Percentiles rank a stretch among this genome's conserved stretches.
Evolutionary conservation across 2,888 invertebrate species (phyloP).

Genomic region (Idaea dimidiata): DNA sequence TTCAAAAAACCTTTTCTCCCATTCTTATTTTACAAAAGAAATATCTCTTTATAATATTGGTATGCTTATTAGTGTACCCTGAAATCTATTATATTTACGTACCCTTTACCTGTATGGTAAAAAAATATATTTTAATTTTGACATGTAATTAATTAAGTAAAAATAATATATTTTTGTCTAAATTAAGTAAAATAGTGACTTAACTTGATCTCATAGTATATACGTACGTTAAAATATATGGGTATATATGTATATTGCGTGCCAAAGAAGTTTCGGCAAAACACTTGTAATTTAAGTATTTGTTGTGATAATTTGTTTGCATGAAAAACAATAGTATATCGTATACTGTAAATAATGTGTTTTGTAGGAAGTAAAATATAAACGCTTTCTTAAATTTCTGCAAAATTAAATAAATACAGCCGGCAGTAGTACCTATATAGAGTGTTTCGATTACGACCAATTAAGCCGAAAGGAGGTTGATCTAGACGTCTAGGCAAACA

Average conservation of each 20-base stretch:
- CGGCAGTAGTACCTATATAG: too few species aligned
- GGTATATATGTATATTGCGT: conserved; percentile 1
- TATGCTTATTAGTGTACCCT: not conserved
- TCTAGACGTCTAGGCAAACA: too few species aligned
- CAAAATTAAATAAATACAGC: not conserved
- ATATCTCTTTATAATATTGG: too few species aligned
- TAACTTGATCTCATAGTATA: conserved; percentile 2
- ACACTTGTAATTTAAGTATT: conserved; percentile 2
- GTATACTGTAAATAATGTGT: not conserved
- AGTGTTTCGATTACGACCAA: too few species aligned
- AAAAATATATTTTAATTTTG: not conserved
- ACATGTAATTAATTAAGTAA: not conserved
- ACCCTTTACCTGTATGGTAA: not conserved
- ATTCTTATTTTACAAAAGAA: too few species aligned
- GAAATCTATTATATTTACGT: not conserved
- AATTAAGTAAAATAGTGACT: not conserved
- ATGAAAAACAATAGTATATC: not conserved
- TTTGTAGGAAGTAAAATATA: not conserved
- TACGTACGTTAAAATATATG: not conserved
- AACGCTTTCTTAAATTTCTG: not conserved
- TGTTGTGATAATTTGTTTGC: not conserved
- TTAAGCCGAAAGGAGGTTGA: too few species aligned
- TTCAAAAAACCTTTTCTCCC: too few species aligned
- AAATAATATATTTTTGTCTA: not conserved
- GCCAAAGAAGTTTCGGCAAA: conserved; percentile 2